Evolutionary conservation across 2,113 vertebrate species (phyloP).

Genomic region (Ageneiosus marmoratus): DNA sequence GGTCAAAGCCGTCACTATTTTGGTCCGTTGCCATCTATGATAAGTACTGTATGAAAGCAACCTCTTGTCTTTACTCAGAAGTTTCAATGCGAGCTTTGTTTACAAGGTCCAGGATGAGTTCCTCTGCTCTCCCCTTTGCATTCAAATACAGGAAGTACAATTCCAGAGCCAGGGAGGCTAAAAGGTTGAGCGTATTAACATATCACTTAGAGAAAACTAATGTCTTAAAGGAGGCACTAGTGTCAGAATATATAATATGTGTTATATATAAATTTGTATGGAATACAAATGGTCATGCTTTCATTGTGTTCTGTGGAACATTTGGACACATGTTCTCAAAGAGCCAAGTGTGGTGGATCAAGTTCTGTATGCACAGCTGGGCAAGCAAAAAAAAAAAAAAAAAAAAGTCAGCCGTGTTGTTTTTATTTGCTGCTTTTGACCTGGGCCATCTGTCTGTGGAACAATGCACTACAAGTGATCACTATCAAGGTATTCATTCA

Average conservation of each 20-base stretch:
- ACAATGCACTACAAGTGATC: conserved; percentile 57
- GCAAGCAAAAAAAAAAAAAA: conserved; percentile 45
- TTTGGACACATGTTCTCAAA: conserved; percentile 56
- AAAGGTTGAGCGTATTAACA: conserved; percentile 68
- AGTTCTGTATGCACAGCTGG: conserved; percentile 51
- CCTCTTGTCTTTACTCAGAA: conserved; percentile 63
- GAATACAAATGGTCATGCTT: conserved; percentile 51
- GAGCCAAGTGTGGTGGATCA: conserved; percentile 30
- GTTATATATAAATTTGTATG: conserved; percentile 53
- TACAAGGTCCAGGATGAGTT: conserved; percentile 67
- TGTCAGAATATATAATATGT: conserved; percentile 51
- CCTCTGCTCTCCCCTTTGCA: conserved; percentile 58
- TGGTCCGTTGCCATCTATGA: conserved; percentile 51
- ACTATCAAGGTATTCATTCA: conserved; percentile 54
- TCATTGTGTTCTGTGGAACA: conserved; percentile 55
- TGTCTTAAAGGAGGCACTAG: conserved; percentile 56
- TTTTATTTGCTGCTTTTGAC: conserved; percentile 63
- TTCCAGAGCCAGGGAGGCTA: conserved; percentile 62
- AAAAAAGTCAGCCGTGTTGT: conserved; percentile 33
- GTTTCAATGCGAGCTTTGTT: conserved; percentile 74
- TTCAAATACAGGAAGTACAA: conserved; percentile 73
- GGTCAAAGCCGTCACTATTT: conserved; percentile 23
- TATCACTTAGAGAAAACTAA: conserved; percentile 62
- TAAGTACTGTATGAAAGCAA: conserved; percentile 59
- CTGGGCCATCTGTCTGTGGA: conserved; percentile 70